Evolutionary conservation across 2,888 invertebrate genomes (phyloP), one percentile per base, ranked within the genome.

Genomic region (Serripes groenlandicus): DNA sequence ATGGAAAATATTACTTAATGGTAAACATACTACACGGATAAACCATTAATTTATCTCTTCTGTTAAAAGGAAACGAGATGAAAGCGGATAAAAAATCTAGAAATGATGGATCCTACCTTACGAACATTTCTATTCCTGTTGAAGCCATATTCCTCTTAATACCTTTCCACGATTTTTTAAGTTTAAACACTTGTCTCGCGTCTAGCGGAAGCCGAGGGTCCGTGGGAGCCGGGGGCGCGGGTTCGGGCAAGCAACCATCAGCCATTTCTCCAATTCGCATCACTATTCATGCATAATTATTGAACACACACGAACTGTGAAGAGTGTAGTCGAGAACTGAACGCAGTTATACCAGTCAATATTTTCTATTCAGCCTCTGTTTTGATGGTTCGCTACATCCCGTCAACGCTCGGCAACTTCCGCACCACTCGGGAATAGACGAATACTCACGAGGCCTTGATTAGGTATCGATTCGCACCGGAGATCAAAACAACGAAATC

Each of bases 101-200:
- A 26, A 42, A 42, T 3, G 23, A 64, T 32, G 28, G n/a, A 32
- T 72, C 92, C 84, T 83, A 93, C 93, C 92, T 90, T 74, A 93
- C 91, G 82, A 93, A 92, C 93, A 93, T 93, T 74, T 93, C 93
- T 0, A 93, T 89, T 30, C 93, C 93, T 15, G 93, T 93, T 32
- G 90, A 86, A 75, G 92, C 92, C 88, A 93, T 90, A 78, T 91
- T 89, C 69, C 93, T 69, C 83, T 93, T 93, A 71, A 93, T 92
- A 69, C 92, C 93, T 87, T 93, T 93, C 93, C 93, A 93, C 54
- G 93, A 93, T 87, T 92, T 92, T 81, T 93, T 91, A 32, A 93
- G 83, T 81, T 93, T 93, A 76, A 92, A 93, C 72, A 93, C 92
- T 86, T 93, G 92, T 84, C 92, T 82, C 28, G 92, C 90, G 71